phyloP scores from a whole-genome alignment of 2,797 vertebrate genomes.

The Labroides dimidiatus region DNA sequence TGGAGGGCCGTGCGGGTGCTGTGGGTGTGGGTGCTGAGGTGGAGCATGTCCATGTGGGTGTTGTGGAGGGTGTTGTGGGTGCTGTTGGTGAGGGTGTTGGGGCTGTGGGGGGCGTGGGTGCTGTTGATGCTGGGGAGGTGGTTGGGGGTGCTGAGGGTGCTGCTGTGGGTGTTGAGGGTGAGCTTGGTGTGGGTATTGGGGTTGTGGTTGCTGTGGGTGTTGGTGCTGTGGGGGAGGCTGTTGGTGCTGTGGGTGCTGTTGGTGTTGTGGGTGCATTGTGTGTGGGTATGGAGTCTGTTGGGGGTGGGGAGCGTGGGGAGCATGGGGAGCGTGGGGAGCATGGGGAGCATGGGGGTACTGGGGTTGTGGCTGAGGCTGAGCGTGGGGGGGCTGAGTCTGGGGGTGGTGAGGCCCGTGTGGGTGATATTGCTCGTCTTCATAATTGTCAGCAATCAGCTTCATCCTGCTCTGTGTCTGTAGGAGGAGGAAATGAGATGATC shows the following conservation, averaged over 20 bases:
- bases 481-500: not conserved
- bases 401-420: constrained; percentile 79
- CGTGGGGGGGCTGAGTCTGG: constrained; percentile 75
- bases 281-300: constrained; percentile 76
- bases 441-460: constrained; percentile 97
- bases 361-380: constrained; percentile 77
- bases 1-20: constrained; percentile 47
- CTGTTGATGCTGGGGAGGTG: constrained; percentile 75
- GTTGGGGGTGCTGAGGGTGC: constrained; percentile 72
- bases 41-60: constrained; percentile 69
- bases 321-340: constrained; percentile 64
- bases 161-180: constrained; percentile 70
- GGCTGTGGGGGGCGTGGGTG: constrained; percentile 86
- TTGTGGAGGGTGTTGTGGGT: constrained; percentile 73
- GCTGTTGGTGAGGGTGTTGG: constrained; percentile 82
- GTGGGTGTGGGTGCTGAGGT: constrained; percentile 61
- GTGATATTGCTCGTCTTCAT: constrained; percentile 91
- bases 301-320: constrained; percentile 17
- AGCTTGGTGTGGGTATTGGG: constrained; percentile 71
- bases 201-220: constrained; percentile 63
- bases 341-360: constrained; percentile 78
- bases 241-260: constrained; percentile 66
- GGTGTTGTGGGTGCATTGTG: constrained; percentile 57
- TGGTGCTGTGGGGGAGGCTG: constrained; percentile 62
- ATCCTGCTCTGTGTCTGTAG: constrained; percentile 96